A percentile compares a stretch with the other conserved stretches of the same genome.
These are phyloP conservation scores for Athalia cordata DNA, from an alignment of 2,888 invertebrate species.

Conservation along the genomic window DNA sequence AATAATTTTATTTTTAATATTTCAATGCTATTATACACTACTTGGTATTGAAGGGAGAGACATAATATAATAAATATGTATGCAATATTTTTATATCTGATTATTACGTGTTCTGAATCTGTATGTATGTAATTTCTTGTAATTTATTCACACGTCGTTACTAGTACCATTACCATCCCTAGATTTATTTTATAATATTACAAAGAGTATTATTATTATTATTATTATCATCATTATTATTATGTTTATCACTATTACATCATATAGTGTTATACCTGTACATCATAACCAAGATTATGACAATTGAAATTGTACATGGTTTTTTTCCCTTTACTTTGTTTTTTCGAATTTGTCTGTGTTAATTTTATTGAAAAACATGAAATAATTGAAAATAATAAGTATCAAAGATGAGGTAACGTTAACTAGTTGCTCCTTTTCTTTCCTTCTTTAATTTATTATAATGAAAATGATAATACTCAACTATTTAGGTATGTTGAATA, in stretches of 20 bases:
- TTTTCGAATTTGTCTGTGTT: too few species aligned
- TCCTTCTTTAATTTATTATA: too few species aligned
- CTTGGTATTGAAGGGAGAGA: constrained; percentile 54
- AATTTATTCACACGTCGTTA: background rate
- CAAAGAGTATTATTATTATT: background rate
- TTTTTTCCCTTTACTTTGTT: too few species aligned
- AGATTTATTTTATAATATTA: constrained; percentile 1
- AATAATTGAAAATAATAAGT: too few species aligned
- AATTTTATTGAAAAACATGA: too few species aligned
- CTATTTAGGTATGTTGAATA: too few species aligned
- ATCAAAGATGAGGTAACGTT: too few species aligned
- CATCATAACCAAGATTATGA: background rate
- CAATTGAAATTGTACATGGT: background rate
- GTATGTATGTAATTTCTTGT: constrained; percentile 12
- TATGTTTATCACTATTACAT: background rate
- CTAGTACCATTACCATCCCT: background rate
- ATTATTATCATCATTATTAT: background rate
- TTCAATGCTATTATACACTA: background rate
- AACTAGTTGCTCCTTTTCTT: too few species aligned
- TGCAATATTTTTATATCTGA: constrained; percentile 1
- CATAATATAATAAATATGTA: constrained; percentile 14
- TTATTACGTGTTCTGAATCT: constrained; percentile 31
- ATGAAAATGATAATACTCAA: too few species aligned
- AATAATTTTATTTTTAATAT: too few species aligned
- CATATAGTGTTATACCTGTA: background rate